Evolutionary conservation across 2,888 invertebrate species (phyloP), one percentile per base, ranked within the genome.

Genomic region (Eupithecia subumbrata): DNA sequence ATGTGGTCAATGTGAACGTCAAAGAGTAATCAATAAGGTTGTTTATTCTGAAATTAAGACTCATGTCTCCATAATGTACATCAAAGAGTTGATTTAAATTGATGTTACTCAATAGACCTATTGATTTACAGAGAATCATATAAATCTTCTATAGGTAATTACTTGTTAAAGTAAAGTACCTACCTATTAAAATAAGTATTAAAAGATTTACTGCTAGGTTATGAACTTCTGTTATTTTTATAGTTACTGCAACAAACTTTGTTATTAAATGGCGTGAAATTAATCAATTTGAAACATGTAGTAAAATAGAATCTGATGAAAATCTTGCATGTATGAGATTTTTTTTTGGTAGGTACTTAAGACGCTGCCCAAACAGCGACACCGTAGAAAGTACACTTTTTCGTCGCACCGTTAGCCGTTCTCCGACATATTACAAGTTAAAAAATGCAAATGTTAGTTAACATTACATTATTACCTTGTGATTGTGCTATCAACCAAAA

Each of bases 101-200:
- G 14, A 60, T 60, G 25, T 25, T 60, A 25, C 22, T 56, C 60
- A 60, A 60, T 60, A 60, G 25, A 60, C 22, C 5, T 5, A 60
- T 60, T 60, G 60, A 60, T 25, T 25, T 60, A 60, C 60, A 60
- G 60, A 60, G 12, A 60, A 60, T 60, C 60, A 60, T 56, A 56
- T 60, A 60, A 60, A 60, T 25, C 60, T 25, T 22, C 12, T 14
- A 25, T 60, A 60, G 25, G 25, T 60, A 60, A 60, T 60, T 25
- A 60, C 60, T 60, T 56, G 56, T 56, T 56, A 22, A n/a, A 30
- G 30, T 30, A 2, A 30, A 30, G 30, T 30, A n/a, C n/a, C n/a
- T n/a, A n/a, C n/a, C n/a, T n/a, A 30, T 30, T 30, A 30, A 30
- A 30, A 30, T 30, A 3, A 52, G 52, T 52, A 9, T 52, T n/a